Evolutionary conservation across 2,113 vertebrate species (phyloP), one percentile per base, ranked within the genome.

Genomic region (Lanius collurio): DNA sequence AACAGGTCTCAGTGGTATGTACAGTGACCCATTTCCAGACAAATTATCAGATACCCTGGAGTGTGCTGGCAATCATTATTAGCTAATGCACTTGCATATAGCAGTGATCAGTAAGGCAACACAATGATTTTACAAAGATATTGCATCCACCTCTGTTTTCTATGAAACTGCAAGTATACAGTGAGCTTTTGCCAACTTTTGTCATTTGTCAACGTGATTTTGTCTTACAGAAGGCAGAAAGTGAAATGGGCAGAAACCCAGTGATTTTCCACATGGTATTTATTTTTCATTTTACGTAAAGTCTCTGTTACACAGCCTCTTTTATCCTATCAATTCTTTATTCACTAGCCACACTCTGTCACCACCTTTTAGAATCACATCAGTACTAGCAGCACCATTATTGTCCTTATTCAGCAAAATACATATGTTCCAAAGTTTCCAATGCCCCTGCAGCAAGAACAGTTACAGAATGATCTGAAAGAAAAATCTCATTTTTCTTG

Each of bases 391-490:
- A 91, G 69, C 44, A 73, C 28, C 3, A 4, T 81, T 76, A 52
- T 37, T 39, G 68, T 74, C 39, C 71, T 80, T 89, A 78, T 63
- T 90, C 79, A 93, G 90, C 60, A 92, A 93, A 95, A 86, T 20
- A 57, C 41, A 4, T 59, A 22, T 47, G 15, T 74, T 94, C 65
- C 53, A 33, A 92, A 86, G 41, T 90, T 92, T 74, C 83, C 60
- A n/a, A 33, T 70, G 37, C 11, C 49, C 60, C 73, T 90, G 49
- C 62, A 87, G 85, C 83, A 88, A 89, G 27, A 78, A 83, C 56
- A 88, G 71, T 73, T 86, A 47, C 1, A 73, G 50, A 95, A 89
- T 35, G 12, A 70, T 93, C 73, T 44, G 64, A 28, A 90, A 74
- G 81, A 76, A 57, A 18, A 12, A 9, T 27, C 7, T 74, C 2